phyloP scores from a whole-genome alignment of 2,797 vertebrate genomes.

The Halcyon smyrnensis region DNA sequence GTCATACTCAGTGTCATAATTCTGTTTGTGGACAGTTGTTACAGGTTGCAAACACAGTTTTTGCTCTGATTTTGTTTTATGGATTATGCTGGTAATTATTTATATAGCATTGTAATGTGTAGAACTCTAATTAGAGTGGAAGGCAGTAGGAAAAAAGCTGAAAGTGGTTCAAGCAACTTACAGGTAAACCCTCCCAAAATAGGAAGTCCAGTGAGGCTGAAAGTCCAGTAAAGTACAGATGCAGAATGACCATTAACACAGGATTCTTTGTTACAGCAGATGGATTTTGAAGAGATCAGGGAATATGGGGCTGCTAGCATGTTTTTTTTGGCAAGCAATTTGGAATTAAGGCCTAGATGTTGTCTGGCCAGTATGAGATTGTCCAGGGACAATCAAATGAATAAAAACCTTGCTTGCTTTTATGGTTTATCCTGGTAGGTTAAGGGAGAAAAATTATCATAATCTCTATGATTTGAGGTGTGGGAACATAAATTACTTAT shows the following conservation, averaged over 20 bases:
- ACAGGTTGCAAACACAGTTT: neutral
- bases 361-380: neutral
- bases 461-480: neutral
- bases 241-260: neutral
- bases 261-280: neutral
- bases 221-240: neutral
- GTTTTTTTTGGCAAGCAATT: neutral
- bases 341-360: neutral
- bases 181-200: neutral
- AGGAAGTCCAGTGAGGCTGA: no score
- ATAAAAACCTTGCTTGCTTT: neutral
- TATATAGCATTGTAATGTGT: neutral
- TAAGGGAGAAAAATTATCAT: neutral
- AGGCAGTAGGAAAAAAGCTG: neutral
- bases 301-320: neutral
- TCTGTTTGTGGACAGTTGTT: neutral
- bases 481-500: neutral
- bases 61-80: neutral
- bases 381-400: neutral
- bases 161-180: neutral
- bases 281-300: conserved; percentile 17
- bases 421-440: neutral
- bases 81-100: neutral
- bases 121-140: neutral
- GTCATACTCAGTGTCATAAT: neutral